Base-by-base conservation (phyloP, 2,888 invertebrate genomes). In the Pelosia muscerda region DNA sequence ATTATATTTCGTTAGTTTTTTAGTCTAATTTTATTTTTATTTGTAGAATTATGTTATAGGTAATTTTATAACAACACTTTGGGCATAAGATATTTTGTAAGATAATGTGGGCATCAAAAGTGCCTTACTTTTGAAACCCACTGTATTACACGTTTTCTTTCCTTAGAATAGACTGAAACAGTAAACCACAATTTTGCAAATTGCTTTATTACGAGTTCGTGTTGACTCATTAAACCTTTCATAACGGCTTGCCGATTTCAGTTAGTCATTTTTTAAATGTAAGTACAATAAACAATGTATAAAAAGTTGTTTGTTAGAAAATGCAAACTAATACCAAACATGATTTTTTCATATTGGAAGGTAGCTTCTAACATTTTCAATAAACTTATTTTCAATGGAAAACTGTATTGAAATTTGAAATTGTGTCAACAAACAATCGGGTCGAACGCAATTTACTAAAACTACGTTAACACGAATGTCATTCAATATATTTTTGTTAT, bases 401-500 rank as follows among this genome's bases (percentile, higher is more conserved):
- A 53, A 42, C 19, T 59, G 53, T 22, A 73, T 75, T 66, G 69
- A 79, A 70, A n/a, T n/a, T n/a, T n/a, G n/a, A 38, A 70, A 70
- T 63, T 62, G 69, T 74, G 49, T 54, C 54, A 38, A 38, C 70
- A 62, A 65, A 78, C 74, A 78, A 78, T 74, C 56, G 54, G 73
- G 66, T 77, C 66, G 69, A 70, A 74, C 71, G 72, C 76, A 79
- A 77, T 72, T 72, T 69, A 73, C 71, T 72, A 71, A 69, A 79
- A 73, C 70, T 73, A 69, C 65, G 72, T 77, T 74, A 72, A 56
- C 75, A 72, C 62, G 74, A 69, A 70, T 66, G 73, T 75, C 72
- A 78, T 34, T 65, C 65, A 65, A 68, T 78, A 78, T 81, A 81
- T 81, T 83, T 80, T 83, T 81, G 77, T 84, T 80, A 86, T 90